These are phyloP conservation scores for Cephalophus harveyi DNA, from an alignment of 2,113 vertebrate genomes.

Conservation along the genomic window DNA sequence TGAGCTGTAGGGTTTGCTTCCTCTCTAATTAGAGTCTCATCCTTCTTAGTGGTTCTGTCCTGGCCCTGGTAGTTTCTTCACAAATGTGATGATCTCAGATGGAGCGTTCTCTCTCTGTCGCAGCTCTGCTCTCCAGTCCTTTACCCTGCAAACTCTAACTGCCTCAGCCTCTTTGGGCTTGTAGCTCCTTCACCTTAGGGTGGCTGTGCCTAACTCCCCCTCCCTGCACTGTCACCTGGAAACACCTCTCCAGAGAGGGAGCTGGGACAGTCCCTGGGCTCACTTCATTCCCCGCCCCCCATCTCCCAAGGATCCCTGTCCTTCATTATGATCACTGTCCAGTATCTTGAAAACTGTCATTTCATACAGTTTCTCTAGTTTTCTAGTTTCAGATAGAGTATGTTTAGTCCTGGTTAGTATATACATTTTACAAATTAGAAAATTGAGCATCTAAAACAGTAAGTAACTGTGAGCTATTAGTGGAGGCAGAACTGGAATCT, in stretches of 20 bases:
- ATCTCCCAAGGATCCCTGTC: background rate
- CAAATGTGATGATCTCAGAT: background rate
- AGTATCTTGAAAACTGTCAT: background rate
- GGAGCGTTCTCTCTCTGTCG: background rate
- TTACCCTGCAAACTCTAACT: background rate
- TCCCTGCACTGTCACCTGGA: background rate
- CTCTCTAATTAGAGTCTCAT: background rate
- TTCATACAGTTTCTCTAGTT: background rate
- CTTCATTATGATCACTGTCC: background rate
- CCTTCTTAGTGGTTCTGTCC: background rate
- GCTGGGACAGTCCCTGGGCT: background rate
- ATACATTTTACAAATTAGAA: background rate
- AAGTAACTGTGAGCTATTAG: background rate
- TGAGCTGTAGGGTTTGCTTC: background rate
- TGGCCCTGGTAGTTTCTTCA: background rate
- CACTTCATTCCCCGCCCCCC: background rate
- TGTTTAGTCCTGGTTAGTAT: background rate
- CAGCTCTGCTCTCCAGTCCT: background rate
- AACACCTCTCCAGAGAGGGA: background rate
- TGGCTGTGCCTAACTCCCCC: background rate
- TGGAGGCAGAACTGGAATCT: background rate
- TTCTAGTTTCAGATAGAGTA: background rate
- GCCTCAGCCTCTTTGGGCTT: too few species aligned
- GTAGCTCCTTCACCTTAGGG: background rate
- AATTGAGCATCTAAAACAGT: background rate